Conservation (phyloP, 2,797 vertebrate species). For the Pangasius krempfi region DNA sequence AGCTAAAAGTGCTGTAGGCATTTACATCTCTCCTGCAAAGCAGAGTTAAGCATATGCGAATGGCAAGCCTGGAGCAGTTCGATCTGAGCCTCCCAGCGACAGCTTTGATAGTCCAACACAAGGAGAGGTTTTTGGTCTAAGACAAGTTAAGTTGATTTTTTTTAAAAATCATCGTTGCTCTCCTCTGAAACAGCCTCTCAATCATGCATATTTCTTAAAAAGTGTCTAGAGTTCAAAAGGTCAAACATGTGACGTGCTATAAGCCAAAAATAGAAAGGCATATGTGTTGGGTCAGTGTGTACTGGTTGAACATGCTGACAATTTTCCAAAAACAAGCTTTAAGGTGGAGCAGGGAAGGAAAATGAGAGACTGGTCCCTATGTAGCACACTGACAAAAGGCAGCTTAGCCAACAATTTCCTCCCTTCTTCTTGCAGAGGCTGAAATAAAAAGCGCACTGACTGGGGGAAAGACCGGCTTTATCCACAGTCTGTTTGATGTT, state of each 20-base stretch:
- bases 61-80: constrained; percentile 49
- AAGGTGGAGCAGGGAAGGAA: constrained; percentile 46
- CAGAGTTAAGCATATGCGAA: constrained; percentile 36
- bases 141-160: constrained; percentile 24
- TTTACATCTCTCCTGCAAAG: constrained; percentile 51
- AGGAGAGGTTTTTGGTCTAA: constrained; percentile 45
- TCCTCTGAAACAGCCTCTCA: background rate
- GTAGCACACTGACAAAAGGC: constrained; percentile 64
- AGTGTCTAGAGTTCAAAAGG: background rate
- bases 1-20: constrained; percentile 36
- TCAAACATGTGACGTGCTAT: constrained; percentile 6
- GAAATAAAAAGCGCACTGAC: constrained; percentile 59
- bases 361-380: constrained; percentile 53
- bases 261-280: background rate
- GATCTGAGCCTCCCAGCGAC: constrained; percentile 45
- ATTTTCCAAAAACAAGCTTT: constrained; percentile 35
- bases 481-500: constrained; percentile 66
- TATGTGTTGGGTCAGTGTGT: constrained; percentile 35
- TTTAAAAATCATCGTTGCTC: background rate
- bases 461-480: constrained; percentile 64
- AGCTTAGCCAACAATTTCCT: constrained; percentile 60
- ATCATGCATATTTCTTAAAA: background rate
- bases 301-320: constrained; percentile 24
- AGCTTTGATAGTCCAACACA: constrained; percentile 48
- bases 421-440: constrained; percentile 54